Evolutionary conservation across 2,888 invertebrate species (phyloP), one percentile per base, ranked within the genome.

Genomic region (Apodemia mormo): DNA sequence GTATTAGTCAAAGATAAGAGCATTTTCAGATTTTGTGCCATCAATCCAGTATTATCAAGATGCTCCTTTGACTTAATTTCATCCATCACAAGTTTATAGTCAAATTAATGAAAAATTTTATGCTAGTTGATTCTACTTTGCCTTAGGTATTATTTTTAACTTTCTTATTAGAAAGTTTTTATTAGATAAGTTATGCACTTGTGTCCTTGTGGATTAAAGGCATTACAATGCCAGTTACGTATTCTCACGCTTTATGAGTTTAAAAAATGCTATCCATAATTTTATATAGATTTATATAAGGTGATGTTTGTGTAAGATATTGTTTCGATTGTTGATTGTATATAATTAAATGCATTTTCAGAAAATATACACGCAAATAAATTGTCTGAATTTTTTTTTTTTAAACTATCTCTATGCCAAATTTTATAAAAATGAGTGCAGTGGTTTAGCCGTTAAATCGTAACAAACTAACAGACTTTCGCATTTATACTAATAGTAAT

Each of bases 171-270:
- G 93, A 90, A 92, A 91, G 92, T 85, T 79, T 52, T 81, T 85
- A 88, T 89, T 86, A 82, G 79, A 85, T 89, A 90, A 87, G 89
- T 83, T 87, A 85, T 87, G 92, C 93, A 93, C 93, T 93, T 93
- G 93, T 91, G 93, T 90, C 93, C 92, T 93, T 93, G 93, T 93
- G 93, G 93, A 93, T 91, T 87, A 86, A 78, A 77, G 90, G 87
- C 87, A 83, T 84, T 77, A 76, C 76, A 78, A 79, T 85, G 89
- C 87, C 88, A 78, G 74, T 81, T 85, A 88, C 89, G 89, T 91
- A 90, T 87, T 89, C 79, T 86, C 91, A 91, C 89, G 92, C 92
- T 92, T 87, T 82, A 80, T 80, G 80, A 80, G 82, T 85, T 84
- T 85, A 49, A 82, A 82, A 81, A 86, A 85, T 84, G 85, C 84